Evolutionary conservation across 2,113 vertebrate genomes (phyloP).

Genomic region (Theristicus caerulescens): DNA sequence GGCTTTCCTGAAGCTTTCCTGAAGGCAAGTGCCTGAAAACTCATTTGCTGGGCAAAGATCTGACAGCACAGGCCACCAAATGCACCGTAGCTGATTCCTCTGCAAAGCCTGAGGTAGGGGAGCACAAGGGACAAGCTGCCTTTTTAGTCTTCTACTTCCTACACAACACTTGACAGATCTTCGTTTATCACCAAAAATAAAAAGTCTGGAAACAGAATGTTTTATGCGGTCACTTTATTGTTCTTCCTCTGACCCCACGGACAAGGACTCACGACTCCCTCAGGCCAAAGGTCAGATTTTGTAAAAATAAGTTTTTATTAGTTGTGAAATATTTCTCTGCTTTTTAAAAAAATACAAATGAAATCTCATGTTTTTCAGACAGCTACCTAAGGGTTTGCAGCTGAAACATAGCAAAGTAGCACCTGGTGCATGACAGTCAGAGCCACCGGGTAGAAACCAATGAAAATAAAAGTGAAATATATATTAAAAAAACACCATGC

Average conservation of each 20-base stretch:
- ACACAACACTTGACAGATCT: background rate
- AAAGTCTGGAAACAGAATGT: background rate
- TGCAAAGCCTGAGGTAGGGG: background rate
- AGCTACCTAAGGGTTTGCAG: background rate
- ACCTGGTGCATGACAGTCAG: background rate
- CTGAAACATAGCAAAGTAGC: background rate
- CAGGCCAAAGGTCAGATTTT: background rate
- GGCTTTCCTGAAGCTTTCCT: too few relatives aligned
- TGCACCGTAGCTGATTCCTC: background rate
- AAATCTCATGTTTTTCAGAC: background rate
- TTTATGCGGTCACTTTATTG: background rate
- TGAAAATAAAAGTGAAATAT: background rate
- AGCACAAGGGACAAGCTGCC: background rate
- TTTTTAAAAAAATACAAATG: background rate
- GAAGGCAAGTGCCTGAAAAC: background rate
- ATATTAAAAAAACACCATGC: background rate
- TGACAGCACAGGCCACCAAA: background rate
- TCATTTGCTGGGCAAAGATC: background rate
- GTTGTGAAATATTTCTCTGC: rapidly evolving
- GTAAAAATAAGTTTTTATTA: background rate
- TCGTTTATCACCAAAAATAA: background rate
- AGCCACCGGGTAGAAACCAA: background rate
- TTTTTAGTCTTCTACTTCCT: background rate
- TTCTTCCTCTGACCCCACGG: background rate
- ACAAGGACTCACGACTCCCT: rapidly evolving